These are phyloP conservation scores for Ormyrus pomaceus DNA, from an alignment of 2,888 invertebrate species.

Conservation along the genomic window DNA sequence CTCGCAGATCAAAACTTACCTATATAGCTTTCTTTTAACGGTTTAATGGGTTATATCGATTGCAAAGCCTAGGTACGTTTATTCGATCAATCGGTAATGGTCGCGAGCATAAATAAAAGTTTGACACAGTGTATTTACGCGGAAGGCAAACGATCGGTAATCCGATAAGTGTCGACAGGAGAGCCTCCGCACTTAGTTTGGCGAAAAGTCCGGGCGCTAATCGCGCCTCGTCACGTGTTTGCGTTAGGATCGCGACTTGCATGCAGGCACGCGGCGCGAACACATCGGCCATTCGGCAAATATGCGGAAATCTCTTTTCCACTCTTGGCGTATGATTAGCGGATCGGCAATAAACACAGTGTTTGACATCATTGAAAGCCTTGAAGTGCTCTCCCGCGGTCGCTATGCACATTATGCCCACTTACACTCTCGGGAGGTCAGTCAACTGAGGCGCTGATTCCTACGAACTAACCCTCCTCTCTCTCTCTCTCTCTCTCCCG, in stretches of 20 bases:
- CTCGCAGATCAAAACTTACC: no score
- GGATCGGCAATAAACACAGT: conserved; percentile 13
- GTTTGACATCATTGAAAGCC: conserved; percentile 10
- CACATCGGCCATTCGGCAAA: conserved; percentile 11
- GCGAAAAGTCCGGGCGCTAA: no score
- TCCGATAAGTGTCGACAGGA: no score
- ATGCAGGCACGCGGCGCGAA: neutral
- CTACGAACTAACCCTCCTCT: neutral
- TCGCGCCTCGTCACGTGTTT: no score
- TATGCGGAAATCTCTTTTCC: neutral
- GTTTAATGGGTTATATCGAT: no score
- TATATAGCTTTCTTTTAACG: no score
- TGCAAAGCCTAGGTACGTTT: no score
- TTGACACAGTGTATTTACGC: no score
- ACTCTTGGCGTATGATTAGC: conserved; percentile 1
- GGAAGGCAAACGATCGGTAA: no score
- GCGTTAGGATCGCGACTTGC: neutral
- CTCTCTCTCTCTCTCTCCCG: neutral
- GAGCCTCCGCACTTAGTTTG: no score
- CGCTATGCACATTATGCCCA: conserved; percentile 2
- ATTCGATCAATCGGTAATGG: no score
- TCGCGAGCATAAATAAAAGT: no score
- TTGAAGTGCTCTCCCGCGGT: neutral
- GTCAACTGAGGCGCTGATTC: conserved; percentile 11
- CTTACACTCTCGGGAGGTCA: conserved; percentile 22